Percentiles rank a stretch among this genome's conserved stretches.
phyloP scores from a whole-genome alignment of 2,113 vertebrate genomes.

The Sylvietta virens region DNA sequence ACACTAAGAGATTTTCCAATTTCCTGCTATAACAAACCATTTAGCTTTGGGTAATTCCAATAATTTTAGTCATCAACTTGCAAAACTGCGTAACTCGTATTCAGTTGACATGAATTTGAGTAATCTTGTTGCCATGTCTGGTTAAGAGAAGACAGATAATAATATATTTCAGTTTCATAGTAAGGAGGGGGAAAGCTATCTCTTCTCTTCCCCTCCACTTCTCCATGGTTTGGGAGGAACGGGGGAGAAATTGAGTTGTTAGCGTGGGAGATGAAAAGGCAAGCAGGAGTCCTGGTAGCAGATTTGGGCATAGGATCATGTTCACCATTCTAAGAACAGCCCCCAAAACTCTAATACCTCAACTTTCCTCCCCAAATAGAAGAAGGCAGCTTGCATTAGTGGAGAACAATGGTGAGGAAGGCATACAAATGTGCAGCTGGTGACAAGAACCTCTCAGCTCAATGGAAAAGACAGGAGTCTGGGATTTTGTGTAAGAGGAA shows the following conservation, averaged over 20 bases:
- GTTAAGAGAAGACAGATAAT: background rate
- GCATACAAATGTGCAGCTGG: background rate
- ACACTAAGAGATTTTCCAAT: background rate
- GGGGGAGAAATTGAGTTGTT: background rate
- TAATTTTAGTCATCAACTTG: slow-evolving; percentile 7
- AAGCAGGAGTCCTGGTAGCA: background rate
- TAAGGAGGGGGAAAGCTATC: background rate
- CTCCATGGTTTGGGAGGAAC: rapidly evolving
- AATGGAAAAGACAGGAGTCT: background rate
- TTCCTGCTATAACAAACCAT: background rate
- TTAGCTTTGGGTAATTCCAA: background rate
- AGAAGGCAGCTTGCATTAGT: background rate
- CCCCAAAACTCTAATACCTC: background rate
- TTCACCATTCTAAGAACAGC: background rate
- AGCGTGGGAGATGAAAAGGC: background rate
- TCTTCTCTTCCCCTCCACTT: background rate
- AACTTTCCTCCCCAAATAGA: background rate
- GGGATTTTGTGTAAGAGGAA: background rate
- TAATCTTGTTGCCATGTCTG: background rate
- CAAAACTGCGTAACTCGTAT: background rate
- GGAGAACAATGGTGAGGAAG: background rate
- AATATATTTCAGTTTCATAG: background rate
- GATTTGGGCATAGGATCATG: background rate
- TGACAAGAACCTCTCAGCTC: background rate
- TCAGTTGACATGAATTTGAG: background rate